Conservation (phyloP, 1,140 invertebrate species). For the Holcopasites calliopsidis region DNA sequence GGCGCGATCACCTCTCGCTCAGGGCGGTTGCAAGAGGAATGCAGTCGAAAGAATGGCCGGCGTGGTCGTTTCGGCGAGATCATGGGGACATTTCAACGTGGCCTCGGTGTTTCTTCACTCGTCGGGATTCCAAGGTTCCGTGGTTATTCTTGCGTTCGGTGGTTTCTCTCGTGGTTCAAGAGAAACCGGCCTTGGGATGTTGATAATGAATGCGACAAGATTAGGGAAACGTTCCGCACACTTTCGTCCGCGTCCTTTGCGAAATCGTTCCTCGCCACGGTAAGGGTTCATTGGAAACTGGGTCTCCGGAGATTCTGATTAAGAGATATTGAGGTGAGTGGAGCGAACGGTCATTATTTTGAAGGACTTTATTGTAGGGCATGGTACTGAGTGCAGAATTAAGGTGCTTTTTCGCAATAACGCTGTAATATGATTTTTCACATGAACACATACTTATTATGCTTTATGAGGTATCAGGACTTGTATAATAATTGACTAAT, state of each 20-base stretch:
- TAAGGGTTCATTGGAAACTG: too few relatives aligned
- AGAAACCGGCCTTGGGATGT: slow-evolving; percentile 8
- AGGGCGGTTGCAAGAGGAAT: slow-evolving; percentile 37
- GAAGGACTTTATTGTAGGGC: too few relatives aligned
- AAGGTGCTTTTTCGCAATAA: too few relatives aligned
- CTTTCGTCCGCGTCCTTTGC: too few relatives aligned
- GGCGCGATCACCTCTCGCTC: slow-evolving; percentile 51
- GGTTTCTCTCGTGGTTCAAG: neutral
- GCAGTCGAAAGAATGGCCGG: slow-evolving; percentile 51
- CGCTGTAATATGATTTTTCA: too few relatives aligned
- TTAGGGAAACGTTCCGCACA: neutral
- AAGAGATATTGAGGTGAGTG: neutral
- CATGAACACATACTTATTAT: too few relatives aligned
- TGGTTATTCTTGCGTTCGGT: neutral
- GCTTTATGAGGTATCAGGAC: too few relatives aligned
- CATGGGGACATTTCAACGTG: slow-evolving; percentile 45
- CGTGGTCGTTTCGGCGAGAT: slow-evolving; percentile 44
- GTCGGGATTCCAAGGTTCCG: neutral
- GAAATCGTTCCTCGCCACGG: too few relatives aligned
- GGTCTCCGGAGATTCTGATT: too few relatives aligned
- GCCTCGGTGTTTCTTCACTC: neutral
- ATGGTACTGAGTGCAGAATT: too few relatives aligned
- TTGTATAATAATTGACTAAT: too few relatives aligned
- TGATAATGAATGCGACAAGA: neutral
- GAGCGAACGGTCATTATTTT: too few relatives aligned